Conservation (phyloP, 1,140 invertebrate genomes). For the Mactra quadrangularis region DNA sequence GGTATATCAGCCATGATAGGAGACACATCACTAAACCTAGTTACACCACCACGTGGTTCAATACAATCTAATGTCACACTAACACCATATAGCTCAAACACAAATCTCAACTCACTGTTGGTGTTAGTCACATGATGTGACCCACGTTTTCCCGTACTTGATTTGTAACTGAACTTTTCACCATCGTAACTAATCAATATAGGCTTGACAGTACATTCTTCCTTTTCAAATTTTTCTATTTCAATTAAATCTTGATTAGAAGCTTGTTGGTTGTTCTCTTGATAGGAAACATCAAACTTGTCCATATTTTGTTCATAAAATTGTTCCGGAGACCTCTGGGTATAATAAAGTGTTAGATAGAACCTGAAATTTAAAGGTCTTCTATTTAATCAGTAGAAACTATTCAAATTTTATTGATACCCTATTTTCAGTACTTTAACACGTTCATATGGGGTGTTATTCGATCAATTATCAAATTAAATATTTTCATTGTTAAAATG, state of each 20-base stretch:
- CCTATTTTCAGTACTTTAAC: neutral
- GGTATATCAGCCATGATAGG: neutral
- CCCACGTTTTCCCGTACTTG: conserved; percentile 9
- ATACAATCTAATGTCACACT: conserved; percentile 4
- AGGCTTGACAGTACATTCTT: conserved; percentile 30
- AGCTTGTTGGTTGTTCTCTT: neutral
- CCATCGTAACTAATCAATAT: conserved; percentile 12
- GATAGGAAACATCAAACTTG: conserved; percentile 22
- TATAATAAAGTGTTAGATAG: conserved; percentile 10
- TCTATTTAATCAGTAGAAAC: neutral
- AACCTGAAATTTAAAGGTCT: conserved; percentile 15
- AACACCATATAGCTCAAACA: conserved; percentile 30
- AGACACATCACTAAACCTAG: neutral
- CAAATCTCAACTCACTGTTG: neutral
- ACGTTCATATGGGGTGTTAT: too few relatives aligned
- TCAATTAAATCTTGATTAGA: neutral
- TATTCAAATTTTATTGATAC: too few relatives aligned
- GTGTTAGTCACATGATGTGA: neutral
- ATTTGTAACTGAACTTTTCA: neutral
- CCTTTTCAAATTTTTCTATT: conserved; percentile 42
- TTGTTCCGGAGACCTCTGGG: neutral
- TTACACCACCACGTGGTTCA: neutral
- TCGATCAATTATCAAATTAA: too few relatives aligned
- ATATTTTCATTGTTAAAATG: too few relatives aligned
- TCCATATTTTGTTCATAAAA: conserved; percentile 6